Base-by-base conservation (phyloP, 2,113 vertebrate species). In the Malurus melanocephalus region DNA sequence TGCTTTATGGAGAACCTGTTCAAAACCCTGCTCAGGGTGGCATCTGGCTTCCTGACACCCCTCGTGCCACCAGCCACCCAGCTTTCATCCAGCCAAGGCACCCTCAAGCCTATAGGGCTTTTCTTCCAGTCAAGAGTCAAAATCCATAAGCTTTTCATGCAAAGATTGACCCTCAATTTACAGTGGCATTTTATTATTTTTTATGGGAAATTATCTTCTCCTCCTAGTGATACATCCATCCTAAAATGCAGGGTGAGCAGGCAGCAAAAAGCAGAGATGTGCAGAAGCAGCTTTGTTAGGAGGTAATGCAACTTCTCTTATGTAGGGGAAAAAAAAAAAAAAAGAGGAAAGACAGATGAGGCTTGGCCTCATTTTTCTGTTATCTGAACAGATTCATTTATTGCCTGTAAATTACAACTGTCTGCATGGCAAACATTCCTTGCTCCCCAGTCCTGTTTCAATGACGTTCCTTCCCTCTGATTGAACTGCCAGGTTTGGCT, bases 381-480 rank as follows among this genome's bases (percentile, higher is more conserved):
- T 94, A 85, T 92, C 87, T 93, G 88, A 75, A 78, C 65, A 52
- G 16, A 43, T 86, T 80, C n/a, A 68, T 80, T 85, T 91, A 67
- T 86, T 80, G 73, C 53, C 62, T 57, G 42, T 86, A 91, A 86
- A 86, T 88, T 68, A 60, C 33, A 89, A 88, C 77, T 57, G 69
- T 43, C 57, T 78, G 53, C 53, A 51, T 17, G 69, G 43, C 49
- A 88, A 89, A 86, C 38, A 56, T 65, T 94, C 85, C 33, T 68
- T 86, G 20, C 38, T 79, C 33, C 17, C 8, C 21, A 18, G n/a
- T 72, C 43, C 51, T 65, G 57, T 57, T 28, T 65, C 0, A 3
- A 71, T 2, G 3, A 28, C 1, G 1, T 71, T 92, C 35, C 38
- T 87, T 59, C 13, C 13, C 23, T 27, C 27, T 8, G 26, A 53